Evolutionary conservation across 2,888 invertebrate species (phyloP), one percentile per base, ranked within the genome.

Genomic region (Melieria crassipennis): DNA sequence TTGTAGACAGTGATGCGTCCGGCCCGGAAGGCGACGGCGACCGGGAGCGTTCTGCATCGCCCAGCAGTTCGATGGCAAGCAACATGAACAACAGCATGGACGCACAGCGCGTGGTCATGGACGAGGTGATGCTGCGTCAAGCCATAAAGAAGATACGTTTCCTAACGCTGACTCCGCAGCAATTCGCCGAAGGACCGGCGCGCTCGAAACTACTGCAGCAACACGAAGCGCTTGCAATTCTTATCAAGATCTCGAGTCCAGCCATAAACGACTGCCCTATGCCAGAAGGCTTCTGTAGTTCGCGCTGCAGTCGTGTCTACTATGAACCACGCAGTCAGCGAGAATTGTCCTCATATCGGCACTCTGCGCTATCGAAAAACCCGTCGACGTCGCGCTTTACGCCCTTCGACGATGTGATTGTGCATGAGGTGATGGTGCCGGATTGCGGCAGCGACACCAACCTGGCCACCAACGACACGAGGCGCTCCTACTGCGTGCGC

Each of bases 151-250:
- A 94, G 86, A 92, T 95, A 73, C 89, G 94, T 43, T 95, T 95
- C 86, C 88, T 95, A 10, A 94, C 93, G 0, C 87, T 95, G 77
- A 91, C 91, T 0, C 93, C 94, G 0, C 91, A 93, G 82, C 92
- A 94, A 87, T 95, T 95, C 84, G 94, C 95, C 0, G 93, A 93
- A 79, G 93, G 94, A 0, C 94, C 94, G 0, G 94, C 93, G 0
- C 89, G 91, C 65, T 94, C 94, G 11, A 87, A 89, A n/a, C 87
- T 95, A 7, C 88, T 95, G 45, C 89, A 91, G 0, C 92, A 94
- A 84, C 89, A 93, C 1, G 95, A 95, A 83, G 92, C 94, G 11
- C 92, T 94, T 81, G 91, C 93, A 0, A 92, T 95, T 70, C 88
- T 95, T 1, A 94, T 95, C 91, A 94, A 94, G 84, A 93, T 95